Evolutionary conservation across 1,140 invertebrate genomes (phyloP), one percentile per base, ranked within the genome.

Genomic region (Spodoptera litura): DNA sequence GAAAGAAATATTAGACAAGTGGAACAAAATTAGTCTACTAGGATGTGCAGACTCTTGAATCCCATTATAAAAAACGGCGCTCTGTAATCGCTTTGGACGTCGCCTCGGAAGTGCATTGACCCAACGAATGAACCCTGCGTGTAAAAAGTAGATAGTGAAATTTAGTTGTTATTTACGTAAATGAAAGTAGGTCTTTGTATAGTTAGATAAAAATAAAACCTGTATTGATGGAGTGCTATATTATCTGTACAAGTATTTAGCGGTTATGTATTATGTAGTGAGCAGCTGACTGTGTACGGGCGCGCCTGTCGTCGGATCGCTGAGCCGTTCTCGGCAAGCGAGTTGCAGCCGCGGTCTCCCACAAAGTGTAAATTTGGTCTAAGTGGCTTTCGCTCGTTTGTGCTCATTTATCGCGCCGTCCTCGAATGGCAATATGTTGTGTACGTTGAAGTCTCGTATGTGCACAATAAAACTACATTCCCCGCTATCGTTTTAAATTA

Each of bases 301-400:
- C 79, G 84, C 84, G 82, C 77, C 81, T 84, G 78, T 66, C 81
- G 78, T 66, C 81, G 76, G 78, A 78, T 75, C 84, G 80, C 78
- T 75, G 81, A 79, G 56, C 80, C 79, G 84, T 81, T 82, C 84
- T 86, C 86, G 66, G 78, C 79, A 77, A 55, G 59, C 84, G 77
- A 83, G 84, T 74, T 88, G 85, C 86, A 88, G 56, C 81, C 82
- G 87, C 83, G 88, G 89, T 93, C 93, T 93, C 93, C 93, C 93
- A 93, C 93, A 85, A 92, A 94, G 93, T 91, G 90, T 94, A 93
- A 93, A 94, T 93, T 93, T 88, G 90, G 89, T 93, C 89, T 93
- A 92, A 93, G 89, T 91, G 85, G 88, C 91, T 91, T 92, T 92
- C 90, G 90, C 92, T 90, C 91, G 89, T 93, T 93, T 91, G 89